phyloP scores from a whole-genome alignment of 2,797 vertebrate species.

The Gadopsis marmoratus region DNA sequence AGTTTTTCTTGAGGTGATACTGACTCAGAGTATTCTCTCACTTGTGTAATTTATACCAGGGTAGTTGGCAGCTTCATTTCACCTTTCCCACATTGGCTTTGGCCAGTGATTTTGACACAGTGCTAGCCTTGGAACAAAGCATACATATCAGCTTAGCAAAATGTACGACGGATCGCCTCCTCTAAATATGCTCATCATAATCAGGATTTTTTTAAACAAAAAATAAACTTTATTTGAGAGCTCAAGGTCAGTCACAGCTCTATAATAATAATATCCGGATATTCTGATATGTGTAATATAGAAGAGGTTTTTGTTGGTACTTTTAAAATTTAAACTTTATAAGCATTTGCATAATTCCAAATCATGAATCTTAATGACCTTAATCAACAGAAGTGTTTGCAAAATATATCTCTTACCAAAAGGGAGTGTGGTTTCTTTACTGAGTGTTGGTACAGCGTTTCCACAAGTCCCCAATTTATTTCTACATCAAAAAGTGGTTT shows the following conservation, averaged over 20 bases:
- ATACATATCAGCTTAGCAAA: conserved; percentile 9
- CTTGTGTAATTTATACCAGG: conserved; percentile 76
- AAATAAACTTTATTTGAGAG: conserved; percentile 16
- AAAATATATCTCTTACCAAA: background rate
- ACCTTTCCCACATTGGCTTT: conserved; percentile 47
- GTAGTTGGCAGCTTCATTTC: conserved; percentile 67
- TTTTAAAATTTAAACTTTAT: background rate
- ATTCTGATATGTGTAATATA: background rate
- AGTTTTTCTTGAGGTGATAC: conserved; percentile 89
- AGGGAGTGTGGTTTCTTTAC: conserved; percentile 4
- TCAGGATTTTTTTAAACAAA: conserved; percentile 20
- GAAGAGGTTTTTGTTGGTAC: background rate
- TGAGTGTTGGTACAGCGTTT: background rate
- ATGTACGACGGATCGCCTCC: conserved; percentile 8
- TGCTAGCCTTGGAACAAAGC: conserved; percentile 35
- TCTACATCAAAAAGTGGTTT: conserved; percentile 11
- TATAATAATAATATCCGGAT: background rate
- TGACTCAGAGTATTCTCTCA: conserved; percentile 72
- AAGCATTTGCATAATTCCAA: background rate
- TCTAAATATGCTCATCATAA: conserved; percentile 20
- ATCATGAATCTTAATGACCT: background rate
- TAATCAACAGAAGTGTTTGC: background rate
- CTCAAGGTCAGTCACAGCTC: conserved; percentile 2
- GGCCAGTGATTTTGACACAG: conserved; percentile 32
- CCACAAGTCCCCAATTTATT: conserved; percentile 1